Evolutionary conservation across 2,113 vertebrate species (phyloP), one percentile per base, ranked within the genome.

Genomic region (Ciconia boyciana): DNA sequence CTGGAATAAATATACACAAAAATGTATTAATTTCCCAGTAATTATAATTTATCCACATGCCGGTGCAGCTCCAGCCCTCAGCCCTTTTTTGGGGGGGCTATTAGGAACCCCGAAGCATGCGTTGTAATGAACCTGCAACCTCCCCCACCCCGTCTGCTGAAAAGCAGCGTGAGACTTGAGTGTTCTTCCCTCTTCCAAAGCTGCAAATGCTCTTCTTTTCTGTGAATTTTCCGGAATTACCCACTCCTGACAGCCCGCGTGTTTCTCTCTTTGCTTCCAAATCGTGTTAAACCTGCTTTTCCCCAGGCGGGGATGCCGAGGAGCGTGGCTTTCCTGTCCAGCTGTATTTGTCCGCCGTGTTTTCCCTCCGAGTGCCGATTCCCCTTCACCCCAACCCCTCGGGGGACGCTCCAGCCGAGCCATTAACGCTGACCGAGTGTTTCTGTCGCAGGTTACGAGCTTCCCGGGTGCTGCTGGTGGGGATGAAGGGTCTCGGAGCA

Each of bases 381-480:
- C 29, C 22, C 43, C 36, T 22, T 32, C 3, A 2, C 4, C 32
- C 48, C 11, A 17, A 5, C 26, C 25, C n/a, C 34, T 12, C 1
- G 19, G 12, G n/a, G 36, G 28, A 12, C 1, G 14, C 22, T 43
- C 31, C 14, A 2, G 6, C 11, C 2, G 5, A 36, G 26, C 34
- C 14, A 2, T 54, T 34, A 15, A 39, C 13, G 2, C 13, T 55
- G 43, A n/a, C 43, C 1, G 7, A 1, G 15, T 58, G 7, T 93
- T 41, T 95, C 8, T n/a, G 7, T 87, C 48, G 1, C 93, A 99
- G 99, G 96, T 88, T 99, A 36, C 98, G 99, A 31, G 98, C 98
- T 2, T 99, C 99, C 21, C 98, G 98, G 36, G 99, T 99, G 69
- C 98, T 99, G 51, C 98, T 99, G 80, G 99, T 98, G 6, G 99